A percentile compares a stretch with the other conserved stretches of the same genome.
These are phyloP conservation scores for Lapara coniferarum DNA, from an alignment of 2,888 invertebrate genomes.

Conservation along the genomic window DNA sequence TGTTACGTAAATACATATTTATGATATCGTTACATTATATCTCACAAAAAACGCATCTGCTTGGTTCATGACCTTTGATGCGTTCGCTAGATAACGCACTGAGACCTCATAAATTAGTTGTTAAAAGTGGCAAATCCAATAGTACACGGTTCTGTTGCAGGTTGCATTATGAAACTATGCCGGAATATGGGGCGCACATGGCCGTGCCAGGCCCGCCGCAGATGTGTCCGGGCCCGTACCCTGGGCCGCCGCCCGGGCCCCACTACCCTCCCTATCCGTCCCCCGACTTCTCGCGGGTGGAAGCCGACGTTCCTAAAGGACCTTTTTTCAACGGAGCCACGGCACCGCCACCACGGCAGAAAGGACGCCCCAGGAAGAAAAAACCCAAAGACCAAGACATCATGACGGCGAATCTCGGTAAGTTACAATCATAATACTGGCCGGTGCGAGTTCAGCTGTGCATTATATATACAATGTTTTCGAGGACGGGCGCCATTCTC, in stretches of 20 bases:
- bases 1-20: slow-evolving; percentile 6
- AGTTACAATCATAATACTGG: slow-evolving; percentile 58
- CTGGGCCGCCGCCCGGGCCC: slow-evolving; percentile 72
- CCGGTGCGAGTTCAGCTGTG: slow-evolving; percentile 33
- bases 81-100: neutral
- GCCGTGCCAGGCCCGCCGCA: slow-evolving; percentile 84
- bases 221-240: slow-evolving; percentile 82
- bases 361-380: slow-evolving; percentile 96
- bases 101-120: neutral
- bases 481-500: neutral
- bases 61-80: neutral
- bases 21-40: neutral
- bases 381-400: slow-evolving; percentile 95
- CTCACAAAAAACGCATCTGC: slow-evolving; percentile 10
- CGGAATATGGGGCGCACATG: slow-evolving; percentile 82
- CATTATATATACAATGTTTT: neutral
- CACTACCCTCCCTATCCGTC: slow-evolving; percentile 84
- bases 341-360: slow-evolving; percentile 90
- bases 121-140: slow-evolving; percentile 11
- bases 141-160: slow-evolving; percentile 47
- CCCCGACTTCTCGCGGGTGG: slow-evolving; percentile 82
- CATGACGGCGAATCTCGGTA: slow-evolving; percentile 93
- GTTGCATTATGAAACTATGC: slow-evolving; percentile 81
- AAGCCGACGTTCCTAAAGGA: slow-evolving; percentile 77
- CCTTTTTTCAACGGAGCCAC: slow-evolving; percentile 83